phyloP scores from a whole-genome alignment of 1,140 invertebrate species.

The Nixonia krombeini region DNA sequence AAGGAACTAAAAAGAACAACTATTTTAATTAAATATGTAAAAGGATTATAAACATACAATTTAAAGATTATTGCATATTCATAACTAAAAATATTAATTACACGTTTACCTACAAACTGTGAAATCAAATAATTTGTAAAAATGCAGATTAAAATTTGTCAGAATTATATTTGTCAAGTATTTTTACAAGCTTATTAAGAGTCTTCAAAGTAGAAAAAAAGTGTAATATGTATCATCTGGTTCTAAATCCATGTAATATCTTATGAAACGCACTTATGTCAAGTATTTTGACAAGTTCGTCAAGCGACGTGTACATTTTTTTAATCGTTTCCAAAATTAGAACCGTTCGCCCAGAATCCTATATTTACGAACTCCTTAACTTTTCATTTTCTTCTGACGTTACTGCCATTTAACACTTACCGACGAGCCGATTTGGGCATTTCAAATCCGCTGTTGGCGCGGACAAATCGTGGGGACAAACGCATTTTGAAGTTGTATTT shows the following conservation, averaged over 20 bases:
- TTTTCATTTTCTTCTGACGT: slow-evolving; percentile 4
- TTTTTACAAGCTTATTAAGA: neutral
- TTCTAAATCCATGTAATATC: slow-evolving; percentile 19
- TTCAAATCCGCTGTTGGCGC: slow-evolving; percentile 75
- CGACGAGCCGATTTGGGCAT: slow-evolving; percentile 76
- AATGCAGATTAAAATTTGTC: neutral
- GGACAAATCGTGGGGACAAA: slow-evolving; percentile 77
- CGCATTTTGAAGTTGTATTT: slow-evolving; percentile 74
- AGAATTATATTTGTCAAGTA: neutral
- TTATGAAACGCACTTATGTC: slow-evolving; percentile 27
- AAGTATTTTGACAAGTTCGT: slow-evolving; percentile 9
- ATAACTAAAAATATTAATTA: neutral
- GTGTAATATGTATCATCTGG: slow-evolving; percentile 5
- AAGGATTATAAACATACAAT: slow-evolving; percentile 7
- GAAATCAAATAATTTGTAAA: neutral
- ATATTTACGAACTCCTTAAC: slow-evolving; percentile 18
- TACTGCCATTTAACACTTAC: slow-evolving; percentile 50
- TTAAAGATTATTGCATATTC: neutral
- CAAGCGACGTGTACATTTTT: slow-evolving; percentile 19
- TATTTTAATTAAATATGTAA: slow-evolving; percentile 1
- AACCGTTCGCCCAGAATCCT: neutral
- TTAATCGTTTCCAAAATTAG: slow-evolving; percentile 20
- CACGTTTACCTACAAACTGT: too few species aligned
- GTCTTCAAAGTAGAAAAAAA: slow-evolving; percentile 1
- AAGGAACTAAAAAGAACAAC: slow-evolving; percentile 69